Evolutionary conservation across 2,888 invertebrate genomes (phyloP).

Genomic region (Syritta pipiens): DNA sequence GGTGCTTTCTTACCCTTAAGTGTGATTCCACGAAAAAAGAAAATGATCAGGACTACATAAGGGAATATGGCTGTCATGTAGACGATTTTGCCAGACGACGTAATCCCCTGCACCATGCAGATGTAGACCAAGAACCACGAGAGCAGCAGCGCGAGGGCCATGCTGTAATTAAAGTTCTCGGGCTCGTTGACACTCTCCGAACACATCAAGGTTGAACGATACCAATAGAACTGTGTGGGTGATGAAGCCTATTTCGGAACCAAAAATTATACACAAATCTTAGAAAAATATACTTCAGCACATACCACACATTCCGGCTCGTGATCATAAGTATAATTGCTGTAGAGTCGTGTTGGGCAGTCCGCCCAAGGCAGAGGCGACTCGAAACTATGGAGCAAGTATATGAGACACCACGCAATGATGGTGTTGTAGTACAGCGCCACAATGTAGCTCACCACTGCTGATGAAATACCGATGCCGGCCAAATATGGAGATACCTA

Average conservation of each 20-base stretch:
- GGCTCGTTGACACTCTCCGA: constrained; percentile 93
- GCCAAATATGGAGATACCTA: constrained; percentile 90
- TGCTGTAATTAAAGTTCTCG: constrained; percentile 94
- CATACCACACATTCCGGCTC: constrained; percentile 91
- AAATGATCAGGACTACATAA: constrained; percentile 95
- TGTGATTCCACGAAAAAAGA: constrained; percentile 96
- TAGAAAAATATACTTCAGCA: too few relatives aligned
- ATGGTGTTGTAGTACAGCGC: constrained; percentile 98
- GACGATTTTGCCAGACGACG: constrained; percentile 97
- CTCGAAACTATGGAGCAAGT: constrained; percentile 95
- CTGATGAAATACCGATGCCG: constrained; percentile 95
- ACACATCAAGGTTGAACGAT: constrained; percentile 93
- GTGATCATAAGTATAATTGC: constrained; percentile 87
- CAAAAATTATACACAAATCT: too few relatives aligned
- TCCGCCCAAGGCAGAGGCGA: constrained; percentile 94
- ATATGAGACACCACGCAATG: constrained; percentile 98
- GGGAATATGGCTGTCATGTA: constrained; percentile 98
- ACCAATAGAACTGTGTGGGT: constrained; percentile 97
- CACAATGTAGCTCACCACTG: constrained; percentile 97
- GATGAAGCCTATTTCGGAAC: constrained; percentile 83
- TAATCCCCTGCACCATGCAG: constrained; percentile 98
- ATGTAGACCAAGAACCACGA: constrained; percentile 97
- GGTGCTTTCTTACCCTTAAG: constrained; percentile 88
- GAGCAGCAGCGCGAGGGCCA: constrained; percentile 90
- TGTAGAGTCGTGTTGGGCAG: constrained; percentile 91